Conservation (phyloP, 1,140 invertebrate genomes). For the Bactericera cockerelli region DNA sequence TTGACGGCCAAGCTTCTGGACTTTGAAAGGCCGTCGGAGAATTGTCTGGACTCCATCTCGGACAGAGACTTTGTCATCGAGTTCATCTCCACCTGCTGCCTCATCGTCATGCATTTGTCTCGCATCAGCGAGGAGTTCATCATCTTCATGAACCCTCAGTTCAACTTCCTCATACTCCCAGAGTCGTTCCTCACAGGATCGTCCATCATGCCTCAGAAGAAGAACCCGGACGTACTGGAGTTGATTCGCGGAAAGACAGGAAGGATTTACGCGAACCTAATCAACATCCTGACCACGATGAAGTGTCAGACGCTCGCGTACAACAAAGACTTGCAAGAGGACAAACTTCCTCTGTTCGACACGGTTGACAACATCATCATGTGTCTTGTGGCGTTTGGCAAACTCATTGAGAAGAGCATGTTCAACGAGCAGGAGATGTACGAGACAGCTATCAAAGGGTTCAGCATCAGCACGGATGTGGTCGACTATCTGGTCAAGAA, state of each 20-base stretch:
- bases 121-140: background rate
- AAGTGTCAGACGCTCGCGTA: slow-evolving; percentile 66
- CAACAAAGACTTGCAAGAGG: slow-evolving; percentile 72
- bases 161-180: slow-evolving; percentile 25
- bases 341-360: slow-evolving; percentile 58
- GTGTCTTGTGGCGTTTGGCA: background rate
- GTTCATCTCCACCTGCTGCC: slow-evolving; percentile 6
- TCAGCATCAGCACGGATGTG: slow-evolving; percentile 47
- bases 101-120: background rate
- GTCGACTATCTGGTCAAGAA: slow-evolving; percentile 65
- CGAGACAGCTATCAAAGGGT: slow-evolving; percentile 11
- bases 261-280: slow-evolving; percentile 33
- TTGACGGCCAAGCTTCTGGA: slow-evolving; percentile 43
- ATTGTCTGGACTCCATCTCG: slow-evolving; percentile 60
- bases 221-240: slow-evolving; percentile 68
- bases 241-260: slow-evolving; percentile 52
- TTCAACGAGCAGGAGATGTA: slow-evolving; percentile 4
- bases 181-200: slow-evolving; percentile 39
- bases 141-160: slow-evolving; percentile 28
- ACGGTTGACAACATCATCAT: slow-evolving; percentile 10
- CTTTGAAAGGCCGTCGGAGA: slow-evolving; percentile 44
- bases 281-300: slow-evolving; percentile 15
- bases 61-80: slow-evolving; percentile 61
- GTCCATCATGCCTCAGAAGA: slow-evolving; percentile 75
- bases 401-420: background rate